Base-by-base conservation (phyloP, 2,888 invertebrate genomes). In the Xylota sylvarum region DNA sequence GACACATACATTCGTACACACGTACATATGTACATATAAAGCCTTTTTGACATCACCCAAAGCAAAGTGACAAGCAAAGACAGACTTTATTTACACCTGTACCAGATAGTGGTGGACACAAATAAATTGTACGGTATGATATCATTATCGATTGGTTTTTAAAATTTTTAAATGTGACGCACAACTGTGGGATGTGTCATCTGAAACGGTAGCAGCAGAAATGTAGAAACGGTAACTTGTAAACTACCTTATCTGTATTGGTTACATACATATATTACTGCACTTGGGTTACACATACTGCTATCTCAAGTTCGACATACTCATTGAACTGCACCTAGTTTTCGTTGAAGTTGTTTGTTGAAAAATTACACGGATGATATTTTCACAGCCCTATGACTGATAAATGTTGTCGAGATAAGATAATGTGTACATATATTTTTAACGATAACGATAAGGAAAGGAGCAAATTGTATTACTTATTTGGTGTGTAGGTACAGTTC, bases 321-420 rank as follows among this genome's bases (percentile, higher is more conserved):
- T 74, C 60, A 74, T 52, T 69, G 52, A 74, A 74, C 74, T 69
- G 67, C 81, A 69, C 81, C 81, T 74, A 74, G 17, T 43, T 60
- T 69, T 55, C 55, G 55, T 69, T 69, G 52, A 62, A 69, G 48
- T 55, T 74, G 19, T 65, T 69, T 81, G 35, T 60, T 81, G 52
- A 37, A 60, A 62, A 60, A 69, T 69, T 70, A 69, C 52, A 70
- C 48, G 40, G 32, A 67, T 56, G 23, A 60, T 74, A 19, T 67
- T 17, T 17, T 19, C 62, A 67, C 37, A 27, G 52, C 35, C 62
- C 32, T 19, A 3, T 67, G 27, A 14, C 65, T 52, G 64, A 82
- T 77, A 58, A 50, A 46, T 70, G 37, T 62, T 62, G 46, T 55
- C 50, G 40, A 65, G 82, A 72, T 82, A 50, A 82, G 82, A 82